These are phyloP conservation scores for Chiloscyllium plagiosum DNA, from an alignment of 2,113 vertebrate species.

Conservation along the genomic window DNA sequence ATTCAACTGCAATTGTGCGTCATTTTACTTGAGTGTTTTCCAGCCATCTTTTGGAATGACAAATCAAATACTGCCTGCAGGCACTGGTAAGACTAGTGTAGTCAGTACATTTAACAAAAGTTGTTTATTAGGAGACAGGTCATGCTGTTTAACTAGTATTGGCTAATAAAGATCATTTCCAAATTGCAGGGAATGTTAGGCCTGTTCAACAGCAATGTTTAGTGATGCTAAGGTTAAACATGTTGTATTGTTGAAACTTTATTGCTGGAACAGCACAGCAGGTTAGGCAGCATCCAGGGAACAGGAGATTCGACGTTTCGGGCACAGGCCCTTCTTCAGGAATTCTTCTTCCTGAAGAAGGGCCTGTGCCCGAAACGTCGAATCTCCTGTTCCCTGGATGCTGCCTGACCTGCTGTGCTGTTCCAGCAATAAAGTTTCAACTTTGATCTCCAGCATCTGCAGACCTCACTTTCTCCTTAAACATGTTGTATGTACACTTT, in stretches of 20 bases:
- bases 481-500: neutral
- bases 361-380: too few relatives aligned
- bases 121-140: neutral
- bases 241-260: too few relatives aligned
- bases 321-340: too few relatives aligned
- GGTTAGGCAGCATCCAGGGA: too few relatives aligned
- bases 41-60: neutral
- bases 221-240: neutral
- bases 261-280: too few relatives aligned
- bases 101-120: neutral
- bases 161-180: neutral
- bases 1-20: neutral
- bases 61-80: neutral
- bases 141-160: neutral
- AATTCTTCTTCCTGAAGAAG: too few relatives aligned
- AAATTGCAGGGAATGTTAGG: neutral
- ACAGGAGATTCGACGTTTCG: too few relatives aligned
- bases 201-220: neutral
- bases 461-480: too few relatives aligned
- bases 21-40: neutral
- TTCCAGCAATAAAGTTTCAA: too few relatives aligned
- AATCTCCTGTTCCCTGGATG: too few relatives aligned
- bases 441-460: too few relatives aligned
- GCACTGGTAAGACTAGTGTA: neutral
- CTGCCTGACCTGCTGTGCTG: too few relatives aligned